Conservation (phyloP, 2,113 vertebrate species). For the Lepisosteus oculatus region DNA sequence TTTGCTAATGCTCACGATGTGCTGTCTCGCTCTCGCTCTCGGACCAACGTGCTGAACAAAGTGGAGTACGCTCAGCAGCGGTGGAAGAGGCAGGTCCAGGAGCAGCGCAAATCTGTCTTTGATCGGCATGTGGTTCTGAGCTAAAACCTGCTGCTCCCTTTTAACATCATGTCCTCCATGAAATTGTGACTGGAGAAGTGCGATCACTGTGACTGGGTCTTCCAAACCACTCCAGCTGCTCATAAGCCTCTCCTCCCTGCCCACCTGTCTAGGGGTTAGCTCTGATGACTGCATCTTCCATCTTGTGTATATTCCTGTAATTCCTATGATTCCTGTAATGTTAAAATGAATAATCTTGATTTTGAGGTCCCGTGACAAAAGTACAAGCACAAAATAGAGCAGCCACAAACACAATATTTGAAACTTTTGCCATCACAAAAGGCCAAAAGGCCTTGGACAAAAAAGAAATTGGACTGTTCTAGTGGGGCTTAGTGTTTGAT, state of each 20-base stretch:
- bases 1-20: constrained; percentile 94
- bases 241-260: constrained; percentile 16
- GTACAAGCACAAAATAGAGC: too few relatives aligned
- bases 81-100: constrained; percentile 95
- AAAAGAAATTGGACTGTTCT: too few relatives aligned
- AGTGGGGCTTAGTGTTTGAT: too few relatives aligned
- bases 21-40: constrained; percentile 83
- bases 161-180: not conserved
- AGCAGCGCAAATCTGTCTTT: constrained; percentile 95
- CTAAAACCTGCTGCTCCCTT: constrained; percentile 55
- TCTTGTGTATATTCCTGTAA: not conserved
- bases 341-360: not conserved
- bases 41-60: constrained; percentile 92
- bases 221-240: not conserved
- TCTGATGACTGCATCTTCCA: not conserved
- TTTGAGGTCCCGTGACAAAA: not conserved
- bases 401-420: too few relatives aligned
- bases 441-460: too few relatives aligned
- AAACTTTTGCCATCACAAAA: too few relatives aligned
- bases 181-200: constrained; percentile 20
- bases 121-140: constrained; percentile 96
- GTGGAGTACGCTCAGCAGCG: constrained; percentile 96
- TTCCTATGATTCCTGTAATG: not conserved
- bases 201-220: constrained; percentile 44
- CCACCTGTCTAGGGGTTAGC: not conserved